Evolutionary conservation across 2,797 vertebrate species (phyloP).

Genomic region (Geotria australis): DNA sequence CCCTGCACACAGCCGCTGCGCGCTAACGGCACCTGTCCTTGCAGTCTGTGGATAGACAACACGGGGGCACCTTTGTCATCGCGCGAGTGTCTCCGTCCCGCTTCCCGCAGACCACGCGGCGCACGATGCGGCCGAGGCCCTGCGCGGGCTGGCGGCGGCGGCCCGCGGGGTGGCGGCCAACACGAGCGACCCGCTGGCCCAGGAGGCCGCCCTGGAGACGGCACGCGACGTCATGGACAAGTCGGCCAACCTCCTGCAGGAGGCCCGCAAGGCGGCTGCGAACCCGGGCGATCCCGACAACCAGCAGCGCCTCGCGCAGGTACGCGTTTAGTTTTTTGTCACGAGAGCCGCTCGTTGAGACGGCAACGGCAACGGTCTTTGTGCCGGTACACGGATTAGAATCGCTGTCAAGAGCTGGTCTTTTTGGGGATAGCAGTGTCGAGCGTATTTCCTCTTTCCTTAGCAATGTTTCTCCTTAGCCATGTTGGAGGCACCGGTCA

Average conservation of each 20-base stretch:
- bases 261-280: constrained; percentile 72
- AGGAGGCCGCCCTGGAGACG: constrained; percentile 71
- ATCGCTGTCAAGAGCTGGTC: too few species aligned
- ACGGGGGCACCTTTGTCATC: background rate
- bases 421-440: too few species aligned
- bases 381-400: too few species aligned
- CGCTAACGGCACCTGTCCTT: too few species aligned
- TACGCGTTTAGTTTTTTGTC: constrained; percentile 6
- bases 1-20: too few species aligned
- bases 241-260: constrained; percentile 78
- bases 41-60: constrained; percentile 2
- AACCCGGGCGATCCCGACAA: constrained; percentile 78
- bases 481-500: too few species aligned
- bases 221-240: constrained; percentile 92
- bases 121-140: constrained; percentile 70
- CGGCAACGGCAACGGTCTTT: too few species aligned
- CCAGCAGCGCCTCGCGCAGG: constrained; percentile 88
- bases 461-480: too few species aligned
- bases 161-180: constrained; percentile 79
- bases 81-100: too few species aligned
- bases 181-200: constrained; percentile 42
- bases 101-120: constrained; percentile 50
- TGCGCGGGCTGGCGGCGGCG: constrained; percentile 72
- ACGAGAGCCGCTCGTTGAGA: too few species aligned
- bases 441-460: too few species aligned